Percentiles rank a stretch among this genome's conserved stretches.
Conservation (phyloP, 2,888 invertebrate genomes). For the Amphimallon solstitiale region DNA sequence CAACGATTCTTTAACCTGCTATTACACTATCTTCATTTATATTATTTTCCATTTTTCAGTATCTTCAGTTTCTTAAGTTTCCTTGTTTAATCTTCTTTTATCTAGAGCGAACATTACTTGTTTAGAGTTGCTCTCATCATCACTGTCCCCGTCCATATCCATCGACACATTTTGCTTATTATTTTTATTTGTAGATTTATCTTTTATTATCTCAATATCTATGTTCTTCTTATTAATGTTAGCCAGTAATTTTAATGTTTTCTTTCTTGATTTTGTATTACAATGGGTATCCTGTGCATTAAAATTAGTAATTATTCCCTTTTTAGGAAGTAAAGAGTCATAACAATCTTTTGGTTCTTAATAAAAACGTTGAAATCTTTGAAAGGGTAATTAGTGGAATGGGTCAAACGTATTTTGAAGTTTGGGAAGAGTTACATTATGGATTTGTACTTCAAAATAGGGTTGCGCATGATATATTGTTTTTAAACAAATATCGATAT, state of each 20-base stretch:
- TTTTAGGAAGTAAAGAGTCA: too few species aligned
- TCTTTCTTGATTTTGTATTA: constrained; percentile 54
- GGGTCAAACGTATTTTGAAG: too few species aligned
- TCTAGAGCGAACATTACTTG: too few species aligned
- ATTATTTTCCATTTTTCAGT: constrained; percentile 57
- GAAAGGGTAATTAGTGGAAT: too few species aligned
- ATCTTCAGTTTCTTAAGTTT: constrained; percentile 41
- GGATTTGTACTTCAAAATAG: too few species aligned
- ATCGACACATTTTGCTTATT: constrained; percentile 37
- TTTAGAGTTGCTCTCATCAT: too few species aligned
- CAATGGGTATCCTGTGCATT: background rate
- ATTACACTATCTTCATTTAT: constrained; percentile 51
- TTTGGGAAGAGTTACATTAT: too few species aligned
- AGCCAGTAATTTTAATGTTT: constrained; percentile 62
- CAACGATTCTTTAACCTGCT: background rate
- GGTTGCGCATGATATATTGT: too few species aligned
- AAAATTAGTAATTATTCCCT: too few species aligned
- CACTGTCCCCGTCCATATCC: constrained; percentile 18
- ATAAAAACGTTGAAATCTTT: too few species aligned
- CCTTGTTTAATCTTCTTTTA: background rate
- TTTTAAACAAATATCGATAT: too few species aligned
- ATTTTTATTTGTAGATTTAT: constrained; percentile 1
- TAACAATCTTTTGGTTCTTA: too few species aligned
- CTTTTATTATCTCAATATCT: constrained; percentile 20
- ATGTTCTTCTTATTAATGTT: constrained; percentile 38